Conservation (phyloP, 2,888 invertebrate species). For the Papilio elwesi region DNA sequence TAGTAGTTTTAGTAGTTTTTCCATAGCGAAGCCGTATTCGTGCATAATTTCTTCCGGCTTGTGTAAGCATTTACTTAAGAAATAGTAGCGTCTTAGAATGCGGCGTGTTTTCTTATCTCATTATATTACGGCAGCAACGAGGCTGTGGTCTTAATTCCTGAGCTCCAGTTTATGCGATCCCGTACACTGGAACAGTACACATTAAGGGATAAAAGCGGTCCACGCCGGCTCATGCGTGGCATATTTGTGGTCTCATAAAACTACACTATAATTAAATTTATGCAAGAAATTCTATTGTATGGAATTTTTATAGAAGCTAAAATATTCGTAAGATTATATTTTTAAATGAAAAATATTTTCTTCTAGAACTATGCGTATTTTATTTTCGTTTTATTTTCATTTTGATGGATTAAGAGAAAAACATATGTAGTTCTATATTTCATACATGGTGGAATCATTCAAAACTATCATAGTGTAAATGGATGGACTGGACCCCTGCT, state of each 20-base stretch:
- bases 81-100: constrained; percentile 51
- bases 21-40: constrained; percentile 6
- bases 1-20: constrained; percentile 22
- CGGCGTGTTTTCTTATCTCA: constrained; percentile 64
- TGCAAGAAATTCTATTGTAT: constrained; percentile 30
- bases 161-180: constrained; percentile 69
- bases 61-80: constrained; percentile 52
- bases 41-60: constrained; percentile 24
- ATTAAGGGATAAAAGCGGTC: constrained; percentile 48
- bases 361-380: neutral
- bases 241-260: constrained; percentile 37
- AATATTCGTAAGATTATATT: constrained; percentile 13
- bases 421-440: neutral
- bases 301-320: constrained; percentile 12
- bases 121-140: constrained; percentile 59
- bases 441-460: no score
- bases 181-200: constrained; percentile 68
- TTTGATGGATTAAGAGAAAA: neutral
- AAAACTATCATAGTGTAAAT: no score
- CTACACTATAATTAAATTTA: constrained; percentile 35
- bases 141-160: constrained; percentile 63
- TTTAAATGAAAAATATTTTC: neutral
- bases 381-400: neutral
- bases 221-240: constrained; percentile 28
- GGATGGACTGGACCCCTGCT: no score